Evolutionary conservation across 1,140 invertebrate genomes (phyloP).

Genomic region (Bilobella aurantiaca): DNA sequence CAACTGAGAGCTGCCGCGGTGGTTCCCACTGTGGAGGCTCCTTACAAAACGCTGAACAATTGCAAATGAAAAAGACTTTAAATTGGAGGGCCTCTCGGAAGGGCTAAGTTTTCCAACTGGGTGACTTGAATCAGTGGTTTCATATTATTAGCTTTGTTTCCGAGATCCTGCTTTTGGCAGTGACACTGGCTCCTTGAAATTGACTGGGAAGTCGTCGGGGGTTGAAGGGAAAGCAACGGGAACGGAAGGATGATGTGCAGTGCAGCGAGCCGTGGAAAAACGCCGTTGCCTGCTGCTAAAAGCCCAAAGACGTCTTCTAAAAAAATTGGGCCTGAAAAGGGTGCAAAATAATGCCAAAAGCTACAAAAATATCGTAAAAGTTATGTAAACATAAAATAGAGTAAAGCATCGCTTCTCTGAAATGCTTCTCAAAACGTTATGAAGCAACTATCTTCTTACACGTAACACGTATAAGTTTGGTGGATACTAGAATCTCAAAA

Average conservation of each 20-base stretch:
- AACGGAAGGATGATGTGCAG: constrained; percentile 4
- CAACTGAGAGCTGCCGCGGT: neutral
- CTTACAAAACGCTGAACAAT: too few species aligned
- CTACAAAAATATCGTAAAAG: too few species aligned
- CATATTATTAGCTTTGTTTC: neutral
- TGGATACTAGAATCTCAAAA: too few species aligned
- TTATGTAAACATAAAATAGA: too few species aligned
- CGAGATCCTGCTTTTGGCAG: too few species aligned
- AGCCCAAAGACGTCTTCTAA: neutral
- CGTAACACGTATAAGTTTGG: too few species aligned
- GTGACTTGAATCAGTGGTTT: neutral
- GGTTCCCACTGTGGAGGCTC: too few species aligned
- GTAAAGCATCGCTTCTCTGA: too few species aligned
- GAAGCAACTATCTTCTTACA: too few species aligned
- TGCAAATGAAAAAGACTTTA: neutral
- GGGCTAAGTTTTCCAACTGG: neutral
- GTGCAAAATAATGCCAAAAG: too few species aligned
- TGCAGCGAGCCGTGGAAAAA: constrained; percentile 14
- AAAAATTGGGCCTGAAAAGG: too few species aligned
- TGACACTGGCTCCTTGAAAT: neutral
- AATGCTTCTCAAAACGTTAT: too few species aligned
- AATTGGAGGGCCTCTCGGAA: neutral
- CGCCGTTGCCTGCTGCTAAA: constrained; percentile 8
- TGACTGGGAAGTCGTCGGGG: neutral
- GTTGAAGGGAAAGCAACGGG: constrained; percentile 7